phyloP scores from a whole-genome alignment of 23 tunicate species.

The Botrylloides violaceus region DNA sequence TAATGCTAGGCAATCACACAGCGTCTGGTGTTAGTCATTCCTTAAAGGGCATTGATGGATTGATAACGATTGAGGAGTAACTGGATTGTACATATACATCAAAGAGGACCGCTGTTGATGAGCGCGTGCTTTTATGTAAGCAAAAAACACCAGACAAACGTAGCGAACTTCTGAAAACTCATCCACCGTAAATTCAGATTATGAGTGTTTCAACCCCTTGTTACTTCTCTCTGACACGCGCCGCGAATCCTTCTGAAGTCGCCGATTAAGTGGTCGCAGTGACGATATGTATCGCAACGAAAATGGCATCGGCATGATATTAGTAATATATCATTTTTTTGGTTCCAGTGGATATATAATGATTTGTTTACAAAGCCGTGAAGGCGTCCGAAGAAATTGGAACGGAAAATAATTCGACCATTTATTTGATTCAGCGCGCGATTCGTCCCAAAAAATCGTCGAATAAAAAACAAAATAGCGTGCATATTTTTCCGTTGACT shows the following conservation, averaged over 20 bases:
- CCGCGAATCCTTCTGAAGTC: background rate
- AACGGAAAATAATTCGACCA: too few species aligned
- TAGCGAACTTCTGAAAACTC: background rate
- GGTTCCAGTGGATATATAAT: too few species aligned
- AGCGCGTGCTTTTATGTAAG: conserved; percentile 2
- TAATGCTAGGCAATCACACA: background rate
- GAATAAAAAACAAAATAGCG: too few species aligned
- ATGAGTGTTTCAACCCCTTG: background rate
- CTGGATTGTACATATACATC: background rate
- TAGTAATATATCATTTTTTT: background rate
- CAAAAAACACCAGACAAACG: background rate
- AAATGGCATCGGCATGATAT: background rate
- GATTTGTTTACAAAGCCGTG: too few species aligned
- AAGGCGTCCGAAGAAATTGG: too few species aligned
- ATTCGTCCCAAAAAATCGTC: too few species aligned
- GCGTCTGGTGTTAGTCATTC: background rate
- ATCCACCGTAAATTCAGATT: background rate
- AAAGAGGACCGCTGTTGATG: background rate
- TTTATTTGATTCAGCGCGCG: too few species aligned
- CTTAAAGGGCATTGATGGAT: background rate
- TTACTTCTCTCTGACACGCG: background rate
- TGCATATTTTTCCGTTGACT: too few species aligned
- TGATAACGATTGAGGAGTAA: background rate
- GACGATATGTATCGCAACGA: background rate
- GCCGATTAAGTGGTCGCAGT: background rate